These are phyloP conservation scores for Drosophila hydei DNA, from an alignment of 1,140 invertebrate species.

Conservation along the genomic window DNA sequence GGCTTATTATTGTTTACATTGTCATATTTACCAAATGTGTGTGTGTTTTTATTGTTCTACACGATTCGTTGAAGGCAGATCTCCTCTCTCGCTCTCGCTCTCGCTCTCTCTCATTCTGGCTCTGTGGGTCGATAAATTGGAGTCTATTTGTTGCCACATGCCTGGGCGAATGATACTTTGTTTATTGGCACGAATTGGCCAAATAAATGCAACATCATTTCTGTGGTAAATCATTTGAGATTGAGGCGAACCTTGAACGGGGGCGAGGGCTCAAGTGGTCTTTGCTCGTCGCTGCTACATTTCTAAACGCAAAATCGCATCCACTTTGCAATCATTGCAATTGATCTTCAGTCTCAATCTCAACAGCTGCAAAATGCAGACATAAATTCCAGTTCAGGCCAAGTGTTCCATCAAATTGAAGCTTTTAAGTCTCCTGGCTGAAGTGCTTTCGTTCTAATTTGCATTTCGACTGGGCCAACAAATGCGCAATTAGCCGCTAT, in stretches of 20 bases:
- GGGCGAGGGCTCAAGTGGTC: conserved; percentile 58
- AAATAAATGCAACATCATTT: conserved; percentile 71
- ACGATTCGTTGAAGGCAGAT: not conserved
- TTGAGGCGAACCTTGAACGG: conserved; percentile 56
- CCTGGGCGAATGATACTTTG: conserved; percentile 70
- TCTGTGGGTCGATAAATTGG: conserved; percentile 9
- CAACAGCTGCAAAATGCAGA: conserved; percentile 60
- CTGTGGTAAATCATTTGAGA: conserved; percentile 62
- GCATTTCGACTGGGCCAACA: conserved; percentile 43
- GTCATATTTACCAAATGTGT: conserved; percentile 66
- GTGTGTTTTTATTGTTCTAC: conserved; percentile 51
- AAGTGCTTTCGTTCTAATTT: conserved; percentile 75
- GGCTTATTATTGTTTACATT: conserved; percentile 76
- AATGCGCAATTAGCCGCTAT: conserved; percentile 79
- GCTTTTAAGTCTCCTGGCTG: conserved; percentile 72
- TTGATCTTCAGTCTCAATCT: conserved; percentile 52
- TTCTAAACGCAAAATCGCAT: conserved; percentile 42
- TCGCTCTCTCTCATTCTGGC: conserved; percentile 26
- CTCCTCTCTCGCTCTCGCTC: not conserved
- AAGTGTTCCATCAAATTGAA: conserved; percentile 79
- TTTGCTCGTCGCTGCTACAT: conserved; percentile 16
- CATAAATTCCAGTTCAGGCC: conserved; percentile 52
- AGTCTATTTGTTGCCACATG: conserved; percentile 72
- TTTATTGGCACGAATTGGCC: conserved; percentile 74
- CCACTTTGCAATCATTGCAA: conserved; percentile 59